These are phyloP conservation scores for Gopherus evgoodei DNA, from an alignment of 2,113 vertebrate species.

Conservation along the genomic window DNA sequence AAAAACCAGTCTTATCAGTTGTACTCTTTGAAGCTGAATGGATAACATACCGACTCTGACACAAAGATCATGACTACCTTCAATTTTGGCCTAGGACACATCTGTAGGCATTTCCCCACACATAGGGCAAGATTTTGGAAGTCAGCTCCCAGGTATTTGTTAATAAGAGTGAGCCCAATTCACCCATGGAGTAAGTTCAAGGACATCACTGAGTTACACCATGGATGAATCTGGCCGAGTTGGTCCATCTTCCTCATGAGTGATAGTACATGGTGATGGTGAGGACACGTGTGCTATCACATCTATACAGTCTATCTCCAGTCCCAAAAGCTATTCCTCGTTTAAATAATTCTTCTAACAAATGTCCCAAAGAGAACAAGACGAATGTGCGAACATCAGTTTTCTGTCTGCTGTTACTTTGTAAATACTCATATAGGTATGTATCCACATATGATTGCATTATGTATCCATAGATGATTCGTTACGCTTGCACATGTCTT, in stretches of 20 bases:
- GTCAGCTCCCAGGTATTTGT: background rate
- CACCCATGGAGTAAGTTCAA: too few species aligned
- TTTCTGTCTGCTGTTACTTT: background rate
- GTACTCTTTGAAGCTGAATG: background rate
- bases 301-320: background rate
- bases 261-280: fast-evolving
- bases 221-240: fast-evolving
- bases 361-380: background rate
- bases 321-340: background rate
- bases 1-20: background rate
- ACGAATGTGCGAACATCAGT: background rate
- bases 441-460: background rate
- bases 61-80: background rate
- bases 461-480: background rate
- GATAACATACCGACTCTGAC: too few species aligned
- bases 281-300: too few species aligned
- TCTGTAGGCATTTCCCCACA: background rate
- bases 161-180: background rate
- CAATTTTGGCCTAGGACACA: background rate
- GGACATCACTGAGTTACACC: background rate
- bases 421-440: background rate
- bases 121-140: background rate
- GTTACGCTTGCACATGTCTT: background rate
- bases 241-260: background rate
- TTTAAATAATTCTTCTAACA: background rate